Evolutionary conservation across 2,888 invertebrate genomes (phyloP).

Genomic region (Aromia moschata): DNA sequence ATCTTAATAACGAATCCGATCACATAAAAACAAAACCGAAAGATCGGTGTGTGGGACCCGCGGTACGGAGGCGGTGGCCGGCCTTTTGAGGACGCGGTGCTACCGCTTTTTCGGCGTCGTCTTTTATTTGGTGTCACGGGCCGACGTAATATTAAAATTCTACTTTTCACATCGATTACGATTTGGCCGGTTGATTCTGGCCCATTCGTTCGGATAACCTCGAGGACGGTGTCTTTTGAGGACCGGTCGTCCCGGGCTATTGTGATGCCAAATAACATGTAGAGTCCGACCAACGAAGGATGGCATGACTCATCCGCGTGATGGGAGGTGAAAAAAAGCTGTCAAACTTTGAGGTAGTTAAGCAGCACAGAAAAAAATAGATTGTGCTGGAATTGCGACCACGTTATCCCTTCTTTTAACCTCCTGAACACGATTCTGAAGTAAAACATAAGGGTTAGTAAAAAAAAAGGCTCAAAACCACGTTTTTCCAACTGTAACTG

Average conservation of each 20-base stretch:
- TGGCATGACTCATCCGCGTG: too few relatives aligned
- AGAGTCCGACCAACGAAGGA: too few relatives aligned
- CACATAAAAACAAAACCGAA: constrained; percentile 7
- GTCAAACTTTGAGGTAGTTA: too few relatives aligned
- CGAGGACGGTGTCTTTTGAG: constrained; percentile 43
- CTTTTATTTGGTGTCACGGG: constrained; percentile 29
- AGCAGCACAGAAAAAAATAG: too few relatives aligned
- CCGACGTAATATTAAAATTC: constrained; percentile 52
- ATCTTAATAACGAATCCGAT: constrained; percentile 11
- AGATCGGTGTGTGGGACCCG: constrained; percentile 12
- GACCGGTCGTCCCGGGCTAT: constrained; percentile 41
- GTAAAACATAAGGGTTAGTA: too few relatives aligned
- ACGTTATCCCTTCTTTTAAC: too few relatives aligned
- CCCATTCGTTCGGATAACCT: constrained; percentile 42
- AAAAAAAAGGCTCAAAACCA: too few relatives aligned
- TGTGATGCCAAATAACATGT: constrained; percentile 43
- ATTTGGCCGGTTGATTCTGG: constrained; percentile 49
- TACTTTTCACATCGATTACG: constrained; percentile 58
- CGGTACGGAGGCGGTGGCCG: background rate
- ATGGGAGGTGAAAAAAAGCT: too few relatives aligned
- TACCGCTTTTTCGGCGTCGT: constrained; percentile 19
- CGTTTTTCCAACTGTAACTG: too few relatives aligned
- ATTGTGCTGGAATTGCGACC: too few relatives aligned
- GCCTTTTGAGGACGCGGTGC: background rate
- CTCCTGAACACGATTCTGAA: too few relatives aligned